Percentiles rank a stretch among this genome's conserved stretches.
Evolutionary conservation across 2,888 invertebrate species (phyloP).

Genomic region (Coelopa pilipes): DNA sequence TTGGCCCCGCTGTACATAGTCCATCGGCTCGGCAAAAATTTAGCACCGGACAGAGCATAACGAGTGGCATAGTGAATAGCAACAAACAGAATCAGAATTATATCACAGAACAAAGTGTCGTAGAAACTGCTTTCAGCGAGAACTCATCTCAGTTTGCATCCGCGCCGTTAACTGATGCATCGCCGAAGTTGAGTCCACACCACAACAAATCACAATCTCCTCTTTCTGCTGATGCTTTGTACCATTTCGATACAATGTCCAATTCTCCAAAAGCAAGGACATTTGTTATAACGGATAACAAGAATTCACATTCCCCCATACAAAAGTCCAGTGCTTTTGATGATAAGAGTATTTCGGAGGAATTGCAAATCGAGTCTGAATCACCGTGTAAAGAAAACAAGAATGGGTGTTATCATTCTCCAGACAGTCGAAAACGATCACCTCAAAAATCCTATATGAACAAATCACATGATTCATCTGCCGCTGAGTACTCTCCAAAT

Average conservation of each 20-base stretch:
- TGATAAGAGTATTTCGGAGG: constrained; percentile 41
- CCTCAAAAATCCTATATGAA: not conserved
- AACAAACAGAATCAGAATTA: not conserved
- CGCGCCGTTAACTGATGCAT: not conserved
- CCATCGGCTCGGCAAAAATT: not conserved
- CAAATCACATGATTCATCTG: not conserved
- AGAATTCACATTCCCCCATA: not conserved
- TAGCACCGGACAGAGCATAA: not conserved
- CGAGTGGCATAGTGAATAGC: constrained; percentile 1
- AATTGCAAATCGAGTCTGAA: constrained; percentile 45
- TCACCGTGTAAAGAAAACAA: constrained; percentile 38
- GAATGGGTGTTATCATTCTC: not conserved
- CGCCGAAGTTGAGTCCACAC: too few relatives aligned
- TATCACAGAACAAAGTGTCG: not conserved
- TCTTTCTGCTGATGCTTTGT: not conserved
- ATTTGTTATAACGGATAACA: not conserved
- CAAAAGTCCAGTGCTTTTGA: not conserved
- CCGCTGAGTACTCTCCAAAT: not conserved
- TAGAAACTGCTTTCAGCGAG: not conserved
- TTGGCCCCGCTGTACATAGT: too few relatives aligned
- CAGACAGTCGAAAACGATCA: too few relatives aligned
- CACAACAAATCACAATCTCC: not conserved
- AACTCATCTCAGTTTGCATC: not conserved
- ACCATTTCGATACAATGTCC: not conserved
- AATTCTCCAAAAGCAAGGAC: constrained; percentile 3